Evolutionary conservation across 2,888 invertebrate genomes (phyloP), one percentile per base, ranked within the genome.

Genomic region (Aleiodes leptofemur): DNA sequence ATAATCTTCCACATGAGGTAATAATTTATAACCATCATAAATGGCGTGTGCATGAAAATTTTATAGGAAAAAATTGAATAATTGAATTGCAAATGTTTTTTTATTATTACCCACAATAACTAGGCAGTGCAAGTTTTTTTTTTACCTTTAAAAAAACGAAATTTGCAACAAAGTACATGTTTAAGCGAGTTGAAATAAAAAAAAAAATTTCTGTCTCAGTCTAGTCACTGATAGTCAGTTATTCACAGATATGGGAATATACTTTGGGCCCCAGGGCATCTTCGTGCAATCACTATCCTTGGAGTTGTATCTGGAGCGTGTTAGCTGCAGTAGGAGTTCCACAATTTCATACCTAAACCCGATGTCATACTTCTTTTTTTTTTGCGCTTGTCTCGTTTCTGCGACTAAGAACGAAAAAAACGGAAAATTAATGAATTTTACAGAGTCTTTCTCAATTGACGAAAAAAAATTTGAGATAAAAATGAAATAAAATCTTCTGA

Each of bases 281-380:
- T 73, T 69, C 80, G 80, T 73, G 84, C 85, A 86, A 88, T 86
- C 86, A 74, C 82, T 84, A 87, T 87, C 85, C 86, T 87, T 86
- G 85, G 83, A 82, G 80, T 79, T 77, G 82, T 83, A 87, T 85
- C 86, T 87, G 81, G 87, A 87, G 85, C 87, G 86, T 23, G 23
- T 77, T 80, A 73, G 80, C 70, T 69, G 69, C 29, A 55, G 59
- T 55, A 56, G 34, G 34, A 69, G 55, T 53, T 70, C 51, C 69
- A 78, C 64, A 34, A 59, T 59, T 64, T 43, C 64, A 43, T 48
- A 4, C 23, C 8, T 72, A 73, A 78, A 76, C 77, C 78, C 57
- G 55, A 64, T 64, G 53, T 56, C 16, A 68, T 69, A 68, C 8
- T 64, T 43, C 13, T 43, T 34, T 34, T 38, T 38, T 11, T 13